phyloP scores from a whole-genome alignment of 2,113 vertebrate species.

The Scophthalmus maximus region DNA sequence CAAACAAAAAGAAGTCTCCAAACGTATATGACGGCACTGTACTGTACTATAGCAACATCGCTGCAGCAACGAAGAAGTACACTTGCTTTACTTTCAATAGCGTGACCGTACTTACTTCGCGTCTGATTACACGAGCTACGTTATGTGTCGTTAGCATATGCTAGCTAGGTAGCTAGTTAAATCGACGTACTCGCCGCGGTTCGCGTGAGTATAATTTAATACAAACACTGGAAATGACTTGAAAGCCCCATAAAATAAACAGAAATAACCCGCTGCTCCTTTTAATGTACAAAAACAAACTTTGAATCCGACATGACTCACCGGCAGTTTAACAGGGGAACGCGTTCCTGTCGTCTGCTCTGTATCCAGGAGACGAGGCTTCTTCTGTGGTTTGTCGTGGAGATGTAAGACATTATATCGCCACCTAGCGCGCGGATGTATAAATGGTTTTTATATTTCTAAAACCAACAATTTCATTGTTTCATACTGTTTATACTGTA shows the following conservation, averaged over 20 bases:
- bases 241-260: not conserved
- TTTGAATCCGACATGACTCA: not conserved
- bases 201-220: rapidly evolving
- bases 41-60: no score
- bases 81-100: not conserved
- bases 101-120: not conserved
- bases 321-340: not conserved
- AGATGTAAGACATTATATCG: not conserved
- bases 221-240: not conserved
- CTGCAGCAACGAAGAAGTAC: no score
- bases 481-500: not conserved
- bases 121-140: not conserved
- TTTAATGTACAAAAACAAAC: rapidly evolving
- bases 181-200: not conserved
- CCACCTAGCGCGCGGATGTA: slow-evolving; percentile 41
- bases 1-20: no score
- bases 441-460: not conserved
- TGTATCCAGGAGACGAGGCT: slow-evolving; percentile 59
- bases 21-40: no score
- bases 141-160: not conserved
- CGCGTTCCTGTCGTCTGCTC: not conserved
- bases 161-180: not conserved
- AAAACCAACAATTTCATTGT: not conserved
- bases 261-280: rapidly evolving
- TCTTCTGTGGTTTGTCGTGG: slow-evolving; percentile 28